Base-by-base conservation (phyloP, 2,888 invertebrate genomes). In the Abrostola tripartita region DNA sequence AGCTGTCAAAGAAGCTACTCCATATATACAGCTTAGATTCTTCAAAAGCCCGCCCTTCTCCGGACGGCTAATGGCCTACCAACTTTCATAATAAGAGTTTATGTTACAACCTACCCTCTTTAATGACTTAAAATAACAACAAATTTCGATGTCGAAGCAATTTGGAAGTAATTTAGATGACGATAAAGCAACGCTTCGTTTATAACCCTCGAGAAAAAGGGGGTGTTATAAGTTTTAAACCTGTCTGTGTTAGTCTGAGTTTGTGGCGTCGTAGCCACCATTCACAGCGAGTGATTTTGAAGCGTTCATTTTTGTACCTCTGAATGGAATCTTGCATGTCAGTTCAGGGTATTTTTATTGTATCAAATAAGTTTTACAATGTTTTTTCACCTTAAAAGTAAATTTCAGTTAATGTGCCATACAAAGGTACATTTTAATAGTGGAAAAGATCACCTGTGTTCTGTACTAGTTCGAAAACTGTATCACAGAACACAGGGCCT, bases 61-160 rank as follows among this genome's bases (percentile, higher is more conserved):
- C 52, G 60, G 54, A 61, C 81, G 58, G 68, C 75, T 84, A 82
- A 85, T 82, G 68, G 81, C 70, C 75, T 81, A 67, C 76, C 74
- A 83, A 83, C 80, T 82, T 81, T 78, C 73, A 77, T 84, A 83
- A 85, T 83, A 84, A 76, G 76, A 82, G 78, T 84, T 84, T 82
- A 85, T 81, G 78, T 77, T 75, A 77, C 80, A 74, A 75, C 69
- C 70, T 62, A 68, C 61, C 67, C 64, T 68, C 71, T 68, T 80
- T 82, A 83, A 84, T 78, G 77, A 76, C 78, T 77, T 71, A 70
- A 74, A 81, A 78, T 79, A 79, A 79, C 76, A 78, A 81, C 77
- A 78, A 80, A 80, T 75, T 79, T 77, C 75, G 78, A 74, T 74
- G 70, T 69, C 53, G 50, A 53, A 74, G 81, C 77, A 80, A 82